A percentile compares a stretch with the other conserved stretches of the same genome.
Evolutionary conservation across 2,113 vertebrate species (phyloP).

Genomic region (Eidolon helvum): DNA sequence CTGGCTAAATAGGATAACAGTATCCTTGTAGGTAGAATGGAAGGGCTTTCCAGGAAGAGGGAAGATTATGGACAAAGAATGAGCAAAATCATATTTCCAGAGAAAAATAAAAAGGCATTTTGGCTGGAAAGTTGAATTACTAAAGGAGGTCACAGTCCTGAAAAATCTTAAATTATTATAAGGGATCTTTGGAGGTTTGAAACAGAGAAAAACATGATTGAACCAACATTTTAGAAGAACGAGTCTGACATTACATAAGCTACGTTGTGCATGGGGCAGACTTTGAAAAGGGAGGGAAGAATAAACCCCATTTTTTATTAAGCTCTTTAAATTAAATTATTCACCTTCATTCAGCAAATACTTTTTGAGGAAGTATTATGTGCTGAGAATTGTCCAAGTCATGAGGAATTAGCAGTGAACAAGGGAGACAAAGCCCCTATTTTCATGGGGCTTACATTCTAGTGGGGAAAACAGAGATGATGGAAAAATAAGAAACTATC

Average conservation of each 20-base stretch:
- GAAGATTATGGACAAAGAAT: not conserved
- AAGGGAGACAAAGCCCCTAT: not conserved
- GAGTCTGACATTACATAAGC: not conserved
- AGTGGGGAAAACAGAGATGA: not conserved
- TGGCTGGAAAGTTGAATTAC: not conserved
- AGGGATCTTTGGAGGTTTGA: not conserved
- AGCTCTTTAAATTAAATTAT: not conserved
- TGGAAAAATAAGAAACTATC: not conserved
- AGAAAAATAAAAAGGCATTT: constrained; percentile 1
- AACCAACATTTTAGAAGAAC: not conserved
- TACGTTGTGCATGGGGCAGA: not conserved
- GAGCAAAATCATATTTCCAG: not conserved
- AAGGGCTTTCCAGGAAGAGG: not conserved
- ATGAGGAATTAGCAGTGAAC: not conserved
- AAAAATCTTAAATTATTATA: not conserved
- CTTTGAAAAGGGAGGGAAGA: not conserved
- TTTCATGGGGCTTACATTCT: not conserved
- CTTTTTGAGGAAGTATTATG: not conserved
- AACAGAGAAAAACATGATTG: not conserved
- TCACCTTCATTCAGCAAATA: not conserved
- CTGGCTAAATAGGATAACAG: not conserved
- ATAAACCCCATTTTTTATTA: not conserved
- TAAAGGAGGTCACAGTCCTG: not conserved
- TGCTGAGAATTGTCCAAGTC: not conserved
- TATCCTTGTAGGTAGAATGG: not conserved